phyloP scores from a whole-genome alignment of 2,888 invertebrate genomes.

The Protophormia terraenovae region DNA sequence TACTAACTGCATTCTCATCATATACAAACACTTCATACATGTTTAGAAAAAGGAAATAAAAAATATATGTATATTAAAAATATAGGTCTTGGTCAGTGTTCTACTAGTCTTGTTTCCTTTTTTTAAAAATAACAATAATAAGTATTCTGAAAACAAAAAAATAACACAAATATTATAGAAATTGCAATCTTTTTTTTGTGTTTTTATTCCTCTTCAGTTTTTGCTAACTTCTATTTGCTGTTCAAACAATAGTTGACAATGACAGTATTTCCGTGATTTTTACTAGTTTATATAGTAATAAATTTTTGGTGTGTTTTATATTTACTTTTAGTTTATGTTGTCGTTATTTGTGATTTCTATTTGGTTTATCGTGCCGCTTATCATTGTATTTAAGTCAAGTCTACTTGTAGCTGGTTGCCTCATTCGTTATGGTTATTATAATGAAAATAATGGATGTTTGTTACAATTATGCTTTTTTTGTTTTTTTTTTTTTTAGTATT shows the following conservation, averaged over 20 bases:
- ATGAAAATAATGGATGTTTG: background rate
- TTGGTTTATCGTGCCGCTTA: constrained; percentile 41
- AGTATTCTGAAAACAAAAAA: background rate
- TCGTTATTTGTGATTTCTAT: constrained; percentile 31
- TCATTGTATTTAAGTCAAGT: constrained; percentile 53
- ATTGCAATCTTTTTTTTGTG: background rate
- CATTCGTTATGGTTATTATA: constrained; percentile 4
- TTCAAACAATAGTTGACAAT: constrained; percentile 62
- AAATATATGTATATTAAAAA: background rate
- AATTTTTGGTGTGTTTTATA: constrained; percentile 2
- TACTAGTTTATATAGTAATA: constrained; percentile 9
- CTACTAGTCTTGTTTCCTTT: constrained; percentile 1
- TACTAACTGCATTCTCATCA: background rate
- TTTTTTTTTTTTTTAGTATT: background rate
- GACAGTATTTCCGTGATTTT: constrained; percentile 58
- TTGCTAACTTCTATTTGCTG: constrained; percentile 31
- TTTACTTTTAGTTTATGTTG: constrained; percentile 3
- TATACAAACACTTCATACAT: background rate
- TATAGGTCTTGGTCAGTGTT: constrained; percentile 66
- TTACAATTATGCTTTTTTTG: background rate
- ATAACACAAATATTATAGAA: background rate
- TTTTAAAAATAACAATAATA: background rate
- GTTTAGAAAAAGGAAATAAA: constrained; percentile 2
- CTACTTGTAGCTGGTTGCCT: constrained; percentile 17
- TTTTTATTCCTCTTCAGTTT: background rate